These are phyloP conservation scores for Marronus borbonicus DNA, from an alignment of 2,888 invertebrate genomes.

Conservation along the genomic window DNA sequence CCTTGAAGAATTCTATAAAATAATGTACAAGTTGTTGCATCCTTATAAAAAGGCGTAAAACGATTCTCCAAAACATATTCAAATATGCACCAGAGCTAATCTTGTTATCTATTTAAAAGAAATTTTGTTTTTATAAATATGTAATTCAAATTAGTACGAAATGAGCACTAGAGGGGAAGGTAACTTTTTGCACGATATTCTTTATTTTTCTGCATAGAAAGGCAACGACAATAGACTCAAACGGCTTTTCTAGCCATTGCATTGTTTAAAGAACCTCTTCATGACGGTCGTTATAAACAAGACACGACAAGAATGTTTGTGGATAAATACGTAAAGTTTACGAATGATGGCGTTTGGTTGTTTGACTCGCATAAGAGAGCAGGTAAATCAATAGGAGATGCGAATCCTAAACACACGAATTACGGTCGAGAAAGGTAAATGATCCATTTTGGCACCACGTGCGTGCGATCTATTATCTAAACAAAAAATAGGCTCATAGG, in stretches of 20 bases:
- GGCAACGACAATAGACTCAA: no score
- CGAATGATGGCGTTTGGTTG: conserved; percentile 1
- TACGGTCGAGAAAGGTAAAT: conserved; percentile 44
- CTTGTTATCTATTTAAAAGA: no score
- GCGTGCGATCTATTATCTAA: conserved; percentile 43
- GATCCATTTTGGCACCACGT: conserved; percentile 49
- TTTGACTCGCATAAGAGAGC: conserved; percentile 25
- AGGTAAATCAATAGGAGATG: conserved; percentile 43
- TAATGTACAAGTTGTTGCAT: no score
- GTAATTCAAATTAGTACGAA: no score
- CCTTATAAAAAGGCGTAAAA: no score
- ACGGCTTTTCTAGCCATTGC: not conserved
- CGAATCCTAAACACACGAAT: conserved; percentile 47
- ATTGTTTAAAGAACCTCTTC: conserved; percentile 42
- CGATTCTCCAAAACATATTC: no score
- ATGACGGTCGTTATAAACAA: conserved; percentile 37
- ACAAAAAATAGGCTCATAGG: conserved; percentile 23
- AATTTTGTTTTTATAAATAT: no score
- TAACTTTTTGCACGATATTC: no score
- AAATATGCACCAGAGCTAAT: no score
- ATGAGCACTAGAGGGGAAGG: no score
- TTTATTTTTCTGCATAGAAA: no score
- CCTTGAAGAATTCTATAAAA: no score
- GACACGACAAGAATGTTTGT: conserved; percentile 40
- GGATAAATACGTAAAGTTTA: conserved; percentile 32